Evolutionary conservation across 2,888 invertebrate genomes (phyloP), one percentile per base, ranked within the genome.

Genomic region (Ctenicera cuprea): DNA sequence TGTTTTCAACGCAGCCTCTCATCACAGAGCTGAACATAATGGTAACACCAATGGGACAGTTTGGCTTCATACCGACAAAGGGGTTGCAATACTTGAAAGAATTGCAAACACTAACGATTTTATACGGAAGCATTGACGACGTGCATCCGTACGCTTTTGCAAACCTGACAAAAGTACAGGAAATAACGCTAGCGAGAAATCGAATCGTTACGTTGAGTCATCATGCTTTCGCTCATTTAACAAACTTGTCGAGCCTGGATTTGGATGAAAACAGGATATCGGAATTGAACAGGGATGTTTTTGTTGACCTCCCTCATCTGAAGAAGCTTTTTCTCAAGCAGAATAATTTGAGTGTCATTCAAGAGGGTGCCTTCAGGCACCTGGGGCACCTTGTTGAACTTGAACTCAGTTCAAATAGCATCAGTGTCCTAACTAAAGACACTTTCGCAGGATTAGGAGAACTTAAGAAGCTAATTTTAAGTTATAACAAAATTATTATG

Each of bases 261-360:
- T 86, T 96, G 78, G 93, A 93, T 81, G 93, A 94, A 77, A 96
- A 96, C 87, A 90, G 91, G 84, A 93, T 96, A 78, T 89, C 91
- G 12, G 94, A 94, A 83, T 90, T 96, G 67, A 92, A 92, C 80
- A 89, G 92, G 64, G 91, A 92, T 80, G 92, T 93, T 0, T 95
- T 96, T 85, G 90, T 91, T 57, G 92, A 94, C 83, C 85, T 95
- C 68, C 94, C 95, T 0, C 89, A 90, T 68, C 87, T 95, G 77
- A 91, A 92, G 80, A 92, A 93, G 76, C 90, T 98, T 45, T 92
- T 92, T 77, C 89, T 98, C 64, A 95, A 95, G 80, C 93, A 94
- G 83, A 98, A 98, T 87, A 94, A 94, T 84, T 90, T 98, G 79
- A 93, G 94, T 75, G 90, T 92, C 38, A 90, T 97, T 76, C 96